These are phyloP conservation scores for Limenitis camilla DNA, from an alignment of 2,888 invertebrate genomes.

Conservation along the genomic window DNA sequence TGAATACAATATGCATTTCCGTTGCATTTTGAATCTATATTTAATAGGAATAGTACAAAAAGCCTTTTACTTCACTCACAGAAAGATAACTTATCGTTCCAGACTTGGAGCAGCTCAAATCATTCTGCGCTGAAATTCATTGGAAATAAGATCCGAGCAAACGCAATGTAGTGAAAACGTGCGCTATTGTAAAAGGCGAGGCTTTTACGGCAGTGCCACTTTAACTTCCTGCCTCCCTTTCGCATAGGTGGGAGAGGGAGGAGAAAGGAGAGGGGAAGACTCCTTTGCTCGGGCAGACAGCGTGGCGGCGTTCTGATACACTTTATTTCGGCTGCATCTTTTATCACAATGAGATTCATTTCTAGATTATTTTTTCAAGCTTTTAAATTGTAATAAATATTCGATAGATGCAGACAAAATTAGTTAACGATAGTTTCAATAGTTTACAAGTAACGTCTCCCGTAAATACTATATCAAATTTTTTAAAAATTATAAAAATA, in stretches of 20 bases:
- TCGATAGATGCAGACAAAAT: too few relatives aligned
- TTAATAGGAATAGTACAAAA: conserved; percentile 9
- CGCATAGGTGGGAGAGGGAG: not conserved
- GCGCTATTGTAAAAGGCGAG: conserved; percentile 47
- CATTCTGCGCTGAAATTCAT: conserved; percentile 49
- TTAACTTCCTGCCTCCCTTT: conserved; percentile 9
- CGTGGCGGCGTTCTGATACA: conserved; percentile 24
- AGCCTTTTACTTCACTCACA: conserved; percentile 4
- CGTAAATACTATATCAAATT: too few relatives aligned
- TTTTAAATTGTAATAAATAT: too few relatives aligned
- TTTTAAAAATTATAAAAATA: too few relatives aligned
- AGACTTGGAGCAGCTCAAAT: conserved; percentile 19
- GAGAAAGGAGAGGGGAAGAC: not conserved
- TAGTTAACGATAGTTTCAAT: too few relatives aligned
- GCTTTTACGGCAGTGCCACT: conserved; percentile 42
- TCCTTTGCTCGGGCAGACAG: conserved; percentile 24
- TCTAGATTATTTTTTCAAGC: too few relatives aligned
- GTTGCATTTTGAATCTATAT: conserved; percentile 5
- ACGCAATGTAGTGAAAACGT: conserved; percentile 59
- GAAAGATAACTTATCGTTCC: conserved; percentile 14
- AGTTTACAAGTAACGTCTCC: too few relatives aligned
- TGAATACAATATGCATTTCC: conserved; percentile 2
- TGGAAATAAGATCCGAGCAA: conserved; percentile 48
- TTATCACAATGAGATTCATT: not conserved
- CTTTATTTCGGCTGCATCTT: conserved; percentile 8